Evolutionary conservation across 2,113 vertebrate species (phyloP).

Genomic region (Rhinolophus sinicus): DNA sequence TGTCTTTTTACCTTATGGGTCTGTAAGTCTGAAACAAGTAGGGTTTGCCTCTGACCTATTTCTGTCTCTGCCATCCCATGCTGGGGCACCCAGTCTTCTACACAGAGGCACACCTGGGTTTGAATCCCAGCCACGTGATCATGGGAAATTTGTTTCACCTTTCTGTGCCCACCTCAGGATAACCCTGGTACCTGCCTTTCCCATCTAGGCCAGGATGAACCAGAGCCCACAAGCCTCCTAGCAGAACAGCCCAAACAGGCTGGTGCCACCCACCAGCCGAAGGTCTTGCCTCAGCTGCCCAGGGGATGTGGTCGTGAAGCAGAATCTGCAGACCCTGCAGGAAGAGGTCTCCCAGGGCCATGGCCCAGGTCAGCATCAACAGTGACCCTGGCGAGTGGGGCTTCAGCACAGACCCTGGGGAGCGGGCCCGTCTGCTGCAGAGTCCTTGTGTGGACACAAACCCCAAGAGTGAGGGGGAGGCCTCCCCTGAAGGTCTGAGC

Average conservation of each 20-base stretch:
- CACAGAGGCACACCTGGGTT: not conserved
- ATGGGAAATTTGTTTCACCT: not conserved
- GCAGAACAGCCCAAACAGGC: not conserved
- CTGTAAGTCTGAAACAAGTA: not conserved
- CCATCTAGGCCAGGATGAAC: constrained; percentile 43
- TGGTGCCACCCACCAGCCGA: not conserved
- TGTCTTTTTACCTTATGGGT: not conserved
- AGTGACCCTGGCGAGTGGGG: constrained; percentile 90
- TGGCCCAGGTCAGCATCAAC: constrained; percentile 89
- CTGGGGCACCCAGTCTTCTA: not conserved
- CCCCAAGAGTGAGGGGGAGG: constrained; percentile 72
- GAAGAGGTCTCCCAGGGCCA: not conserved
- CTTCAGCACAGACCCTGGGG: constrained; percentile 89
- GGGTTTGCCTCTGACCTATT: not conserved
- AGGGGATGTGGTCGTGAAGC: not conserved
- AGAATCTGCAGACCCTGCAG: fast-evolving
- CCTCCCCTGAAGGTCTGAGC: not conserved
- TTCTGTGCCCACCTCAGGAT: not conserved
- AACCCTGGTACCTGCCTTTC: not conserved
- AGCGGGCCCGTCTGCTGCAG: constrained; percentile 93
- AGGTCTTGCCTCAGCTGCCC: not conserved
- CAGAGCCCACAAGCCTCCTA: not conserved
- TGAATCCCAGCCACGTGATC: not conserved
- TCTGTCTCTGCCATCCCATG: not conserved
- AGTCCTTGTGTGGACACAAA: constrained; percentile 91